Conservation (phyloP, 1,140 invertebrate genomes). For the Colletes gigas region DNA sequence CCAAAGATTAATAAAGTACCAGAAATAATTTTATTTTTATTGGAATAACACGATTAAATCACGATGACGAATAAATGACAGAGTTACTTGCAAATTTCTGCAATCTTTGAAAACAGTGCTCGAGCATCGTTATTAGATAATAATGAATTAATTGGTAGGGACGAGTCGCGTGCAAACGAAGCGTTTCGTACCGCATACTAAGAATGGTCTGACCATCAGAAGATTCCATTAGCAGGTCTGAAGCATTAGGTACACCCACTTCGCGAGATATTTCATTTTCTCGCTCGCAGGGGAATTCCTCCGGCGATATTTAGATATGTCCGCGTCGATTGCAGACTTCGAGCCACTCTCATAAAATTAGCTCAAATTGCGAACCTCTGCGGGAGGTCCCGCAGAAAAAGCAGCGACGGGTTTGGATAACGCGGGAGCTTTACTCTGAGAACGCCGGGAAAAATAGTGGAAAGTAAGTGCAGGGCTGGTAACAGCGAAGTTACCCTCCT, state of each 20-base stretch:
- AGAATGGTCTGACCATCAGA: slow-evolving; percentile 34
- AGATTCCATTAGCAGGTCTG: slow-evolving; percentile 25
- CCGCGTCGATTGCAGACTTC: background rate
- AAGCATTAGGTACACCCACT: slow-evolving; percentile 9
- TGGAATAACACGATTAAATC: too few relatives aligned
- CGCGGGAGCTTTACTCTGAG: background rate
- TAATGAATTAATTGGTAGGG: background rate
- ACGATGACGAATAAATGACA: background rate
- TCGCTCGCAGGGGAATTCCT: background rate
- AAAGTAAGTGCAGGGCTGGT: background rate
- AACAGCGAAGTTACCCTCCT: background rate
- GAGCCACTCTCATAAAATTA: background rate
- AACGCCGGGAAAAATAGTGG: background rate
- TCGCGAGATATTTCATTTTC: slow-evolving; percentile 27
- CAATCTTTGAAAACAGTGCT: background rate
- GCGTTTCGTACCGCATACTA: background rate
- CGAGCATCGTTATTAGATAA: background rate
- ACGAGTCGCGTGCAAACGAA: background rate
- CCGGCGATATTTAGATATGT: slow-evolving; percentile 5
- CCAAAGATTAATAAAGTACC: too few relatives aligned
- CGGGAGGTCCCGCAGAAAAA: too few relatives aligned
- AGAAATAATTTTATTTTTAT: too few relatives aligned
- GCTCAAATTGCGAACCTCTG: background rate
- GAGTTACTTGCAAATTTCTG: background rate
- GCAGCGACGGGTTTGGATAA: background rate